Conservation (phyloP, 2,113 vertebrate genomes). For the Pteropus alecto region DNA sequence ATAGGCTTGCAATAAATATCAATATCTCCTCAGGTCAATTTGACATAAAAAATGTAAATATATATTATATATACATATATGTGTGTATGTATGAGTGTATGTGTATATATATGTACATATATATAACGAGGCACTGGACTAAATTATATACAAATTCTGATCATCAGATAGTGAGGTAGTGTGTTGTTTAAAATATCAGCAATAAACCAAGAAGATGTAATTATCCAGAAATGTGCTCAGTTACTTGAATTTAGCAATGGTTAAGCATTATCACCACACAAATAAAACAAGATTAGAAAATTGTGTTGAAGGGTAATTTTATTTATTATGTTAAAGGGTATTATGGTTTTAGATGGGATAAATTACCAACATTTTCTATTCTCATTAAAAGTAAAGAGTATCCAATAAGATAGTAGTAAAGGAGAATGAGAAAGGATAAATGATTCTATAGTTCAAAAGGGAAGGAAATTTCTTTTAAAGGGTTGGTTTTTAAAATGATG, state of each 20-base stretch:
- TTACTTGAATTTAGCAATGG: not conserved
- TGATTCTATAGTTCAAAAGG: not conserved
- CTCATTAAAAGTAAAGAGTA: not conserved
- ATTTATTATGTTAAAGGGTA: not conserved
- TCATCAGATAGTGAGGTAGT: not conserved
- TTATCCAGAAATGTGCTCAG: not conserved
- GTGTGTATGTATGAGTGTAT: no score
- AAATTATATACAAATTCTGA: not conserved
- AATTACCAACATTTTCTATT: constrained; percentile 6
- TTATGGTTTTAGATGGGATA: not conserved
- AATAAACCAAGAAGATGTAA: not conserved
- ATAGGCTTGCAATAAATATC: not conserved
- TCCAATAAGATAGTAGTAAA: not conserved
- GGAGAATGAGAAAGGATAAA: not conserved
- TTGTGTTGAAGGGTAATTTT: not conserved
- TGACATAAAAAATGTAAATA: not conserved
- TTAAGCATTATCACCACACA: not conserved
- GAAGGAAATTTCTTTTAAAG: not conserved
- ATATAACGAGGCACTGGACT: not conserved
- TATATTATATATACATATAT: not conserved
- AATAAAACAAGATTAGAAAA: not conserved
- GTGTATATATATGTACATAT: not conserved
- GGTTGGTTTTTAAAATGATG: not conserved
- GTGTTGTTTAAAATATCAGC: not conserved
- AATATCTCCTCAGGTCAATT: not conserved